phyloP scores from a whole-genome alignment of 2,888 invertebrate genomes.

The Apotomis capreana region DNA sequence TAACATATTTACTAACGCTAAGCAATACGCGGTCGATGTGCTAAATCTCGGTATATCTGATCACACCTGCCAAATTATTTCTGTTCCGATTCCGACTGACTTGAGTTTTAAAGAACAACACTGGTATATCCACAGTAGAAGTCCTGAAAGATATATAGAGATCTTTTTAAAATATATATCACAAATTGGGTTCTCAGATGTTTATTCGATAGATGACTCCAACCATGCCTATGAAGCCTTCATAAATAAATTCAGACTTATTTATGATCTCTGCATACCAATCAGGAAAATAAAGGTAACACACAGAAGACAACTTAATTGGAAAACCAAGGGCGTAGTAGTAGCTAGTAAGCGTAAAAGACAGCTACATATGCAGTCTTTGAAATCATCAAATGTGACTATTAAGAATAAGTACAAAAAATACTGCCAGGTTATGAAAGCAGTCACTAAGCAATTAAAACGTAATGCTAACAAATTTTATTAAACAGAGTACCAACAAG shows the following conservation, averaged over 20 bases:
- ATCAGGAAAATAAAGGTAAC: neutral
- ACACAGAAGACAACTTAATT: neutral
- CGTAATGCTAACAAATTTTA: too few species aligned
- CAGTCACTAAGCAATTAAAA: too few species aligned
- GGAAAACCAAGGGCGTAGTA: too few species aligned
- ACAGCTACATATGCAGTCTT: too few species aligned
- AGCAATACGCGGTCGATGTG: neutral
- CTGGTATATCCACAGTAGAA: conserved; percentile 1
- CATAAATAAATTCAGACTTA: neutral
- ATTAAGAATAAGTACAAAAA: too few species aligned
- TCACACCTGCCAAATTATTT: too few species aligned
- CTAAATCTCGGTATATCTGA: too few species aligned
- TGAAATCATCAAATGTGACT: too few species aligned
- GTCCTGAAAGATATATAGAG: neutral
- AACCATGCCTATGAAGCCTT: conserved; percentile 2
- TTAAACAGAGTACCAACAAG: too few species aligned
- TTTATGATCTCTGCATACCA: conserved; percentile 5
- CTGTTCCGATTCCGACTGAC: neutral
- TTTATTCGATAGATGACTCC: neutral
- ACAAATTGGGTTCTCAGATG: conserved; percentile 5
- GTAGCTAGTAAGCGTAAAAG: too few species aligned
- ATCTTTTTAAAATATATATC: conserved; percentile 25
- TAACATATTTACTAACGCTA: conserved; percentile 5
- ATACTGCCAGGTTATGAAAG: too few species aligned
- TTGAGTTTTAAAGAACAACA: conserved; percentile 14